Evolutionary conservation across 2,797 vertebrate species (phyloP), one percentile per base, ranked within the genome.

Genomic region (Synaphobranchus kaupii): DNA sequence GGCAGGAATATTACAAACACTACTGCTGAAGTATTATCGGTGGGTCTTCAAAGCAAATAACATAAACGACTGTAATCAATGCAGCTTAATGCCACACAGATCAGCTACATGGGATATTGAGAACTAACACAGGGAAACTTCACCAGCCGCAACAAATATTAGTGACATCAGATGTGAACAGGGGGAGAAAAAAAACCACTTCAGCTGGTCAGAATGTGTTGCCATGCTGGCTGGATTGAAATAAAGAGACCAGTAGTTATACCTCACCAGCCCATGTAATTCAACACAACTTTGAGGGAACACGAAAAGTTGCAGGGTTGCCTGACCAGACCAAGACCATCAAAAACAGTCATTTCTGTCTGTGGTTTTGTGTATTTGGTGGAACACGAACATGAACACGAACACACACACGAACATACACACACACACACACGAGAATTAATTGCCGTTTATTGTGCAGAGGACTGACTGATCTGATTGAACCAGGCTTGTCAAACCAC

Each of bases 401-500:
- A 50, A 28, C n/a, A 83, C 47, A 31, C 48, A 13, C 81, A 83
- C 12, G 0, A n/a, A 78, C 31, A 34, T 10, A 34, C 31, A 31
- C 34, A 25, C 22, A 12, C 2, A 82, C 39, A 10, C 44, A 50
- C 47, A 82, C 8, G 31, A 25, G 39, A 54, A n/a, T 25, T 25
- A 83, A 83, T 31, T 15, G 13, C 81, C 7, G 4, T n/a, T 83
- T 56, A 56, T 34, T 83, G 25, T 3, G 12, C n/a, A 83, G 6
- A 54, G 12, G 28, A 10, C n/a, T 20, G 12, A 10, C 28, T 56
- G 50, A 31, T 28, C 44, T 83, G n/a, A 56, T 56, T 56, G 0
- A 81, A 31, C 81, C 47, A 28, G 25, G 22, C 81, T 83, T 54
- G 81, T 54, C 48, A 83, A 83, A 58, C 17, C 82, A 56, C 50